Conservation (phyloP, 2,113 vertebrate species). For the Formicarius rufipectus region DNA sequence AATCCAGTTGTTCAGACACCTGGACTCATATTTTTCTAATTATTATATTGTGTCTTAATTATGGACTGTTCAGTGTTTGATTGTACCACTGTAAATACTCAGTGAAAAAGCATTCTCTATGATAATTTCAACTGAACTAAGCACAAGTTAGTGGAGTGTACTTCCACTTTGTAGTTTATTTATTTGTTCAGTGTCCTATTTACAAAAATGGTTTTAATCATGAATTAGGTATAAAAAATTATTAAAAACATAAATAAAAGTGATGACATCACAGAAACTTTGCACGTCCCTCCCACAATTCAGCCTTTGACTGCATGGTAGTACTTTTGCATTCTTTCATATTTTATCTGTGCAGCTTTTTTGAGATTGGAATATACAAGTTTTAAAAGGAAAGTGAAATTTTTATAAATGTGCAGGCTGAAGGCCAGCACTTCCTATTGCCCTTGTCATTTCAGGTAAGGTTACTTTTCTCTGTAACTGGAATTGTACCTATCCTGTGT, state of each 20-base stretch:
- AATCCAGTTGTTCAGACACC: not conserved
- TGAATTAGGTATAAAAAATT: not conserved
- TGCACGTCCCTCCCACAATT: not conserved
- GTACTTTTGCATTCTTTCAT: not conserved
- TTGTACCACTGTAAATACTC: not conserved
- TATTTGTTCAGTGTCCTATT: not conserved
- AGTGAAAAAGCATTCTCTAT: not conserved
- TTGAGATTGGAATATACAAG: not conserved
- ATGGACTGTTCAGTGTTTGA: not conserved
- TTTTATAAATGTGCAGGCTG: not conserved
- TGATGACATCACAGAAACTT: not conserved
- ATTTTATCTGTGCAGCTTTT: not conserved
- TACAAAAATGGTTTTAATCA: rapidly evolving
- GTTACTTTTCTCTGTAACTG: not conserved
- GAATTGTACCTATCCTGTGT: not conserved
- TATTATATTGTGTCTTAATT: not conserved
- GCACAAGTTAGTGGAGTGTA: not conserved
- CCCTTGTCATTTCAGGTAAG: not conserved
- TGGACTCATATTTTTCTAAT: not conserved
- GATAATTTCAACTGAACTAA: not conserved
- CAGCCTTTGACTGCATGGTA: too few relatives aligned
- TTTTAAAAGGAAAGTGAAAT: not conserved
- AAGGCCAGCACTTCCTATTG: not conserved
- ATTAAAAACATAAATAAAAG: not conserved
- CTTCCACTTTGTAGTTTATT: not conserved